Evolutionary conservation across 2,888 invertebrate genomes (phyloP).

Genomic region (Ceratothoa steindachneri): DNA sequence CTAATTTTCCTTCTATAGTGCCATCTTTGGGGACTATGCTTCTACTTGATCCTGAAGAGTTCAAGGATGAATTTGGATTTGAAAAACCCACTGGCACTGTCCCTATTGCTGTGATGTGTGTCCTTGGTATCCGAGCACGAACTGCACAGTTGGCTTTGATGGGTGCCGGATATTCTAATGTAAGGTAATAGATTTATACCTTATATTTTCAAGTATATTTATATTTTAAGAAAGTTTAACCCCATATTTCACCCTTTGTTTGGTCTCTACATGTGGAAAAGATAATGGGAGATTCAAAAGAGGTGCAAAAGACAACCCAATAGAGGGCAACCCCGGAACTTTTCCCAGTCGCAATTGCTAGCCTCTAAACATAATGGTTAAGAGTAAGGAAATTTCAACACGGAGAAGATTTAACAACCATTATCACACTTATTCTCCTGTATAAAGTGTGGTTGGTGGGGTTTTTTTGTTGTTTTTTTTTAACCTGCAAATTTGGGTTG

Average conservation of each 20-base stretch:
- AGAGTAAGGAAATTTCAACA: too few relatives aligned
- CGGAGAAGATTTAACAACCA: too few relatives aligned
- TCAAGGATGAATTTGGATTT: conserved; percentile 18
- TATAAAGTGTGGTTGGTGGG: too few relatives aligned
- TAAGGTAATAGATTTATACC: conserved; percentile 13
- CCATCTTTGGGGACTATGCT: neutral
- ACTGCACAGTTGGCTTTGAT: conserved; percentile 31
- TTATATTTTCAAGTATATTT: conserved; percentile 6
- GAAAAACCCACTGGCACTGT: conserved; percentile 10
- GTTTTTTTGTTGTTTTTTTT: too few relatives aligned
- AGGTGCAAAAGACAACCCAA: too few relatives aligned
- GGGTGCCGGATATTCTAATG: conserved; percentile 28
- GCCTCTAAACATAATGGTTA: neutral
- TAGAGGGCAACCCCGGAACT: neutral
- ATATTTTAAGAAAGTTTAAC: too few relatives aligned
- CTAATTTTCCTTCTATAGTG: neutral
- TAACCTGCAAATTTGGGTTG: too few relatives aligned
- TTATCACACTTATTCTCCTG: too few relatives aligned
- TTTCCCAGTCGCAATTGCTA: neutral
- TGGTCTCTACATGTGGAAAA: neutral
- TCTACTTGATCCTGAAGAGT: conserved; percentile 16
- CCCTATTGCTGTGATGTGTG: conserved; percentile 24
- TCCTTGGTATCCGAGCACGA: conserved; percentile 21
- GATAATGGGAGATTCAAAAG: too few relatives aligned
- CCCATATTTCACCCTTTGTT: too few relatives aligned